Conservation (phyloP, 2,113 vertebrate species). For the Rhea pennata region DNA sequence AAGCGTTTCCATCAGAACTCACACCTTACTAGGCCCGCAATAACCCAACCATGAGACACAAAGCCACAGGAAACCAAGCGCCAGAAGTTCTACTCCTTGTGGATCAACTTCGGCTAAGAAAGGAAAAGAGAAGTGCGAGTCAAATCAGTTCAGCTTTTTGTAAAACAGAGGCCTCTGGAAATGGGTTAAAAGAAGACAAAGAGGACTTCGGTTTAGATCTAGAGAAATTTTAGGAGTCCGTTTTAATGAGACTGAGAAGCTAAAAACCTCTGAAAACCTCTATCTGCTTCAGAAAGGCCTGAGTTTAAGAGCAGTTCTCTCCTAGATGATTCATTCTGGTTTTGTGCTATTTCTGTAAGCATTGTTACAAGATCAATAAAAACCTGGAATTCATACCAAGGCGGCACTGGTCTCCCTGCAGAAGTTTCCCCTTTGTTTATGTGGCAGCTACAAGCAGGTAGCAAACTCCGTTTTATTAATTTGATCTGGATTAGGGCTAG, state of each 20-base stretch:
- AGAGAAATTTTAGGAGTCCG: not conserved
- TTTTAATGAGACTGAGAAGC: not conserved
- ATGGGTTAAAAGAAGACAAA: not conserved
- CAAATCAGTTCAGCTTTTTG: not conserved
- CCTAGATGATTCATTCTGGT: not conserved
- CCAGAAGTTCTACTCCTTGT: accelerated
- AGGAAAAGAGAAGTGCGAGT: too few relatives aligned
- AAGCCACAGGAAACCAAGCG: not conserved
- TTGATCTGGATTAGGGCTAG: not conserved
- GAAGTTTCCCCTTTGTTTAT: not conserved
- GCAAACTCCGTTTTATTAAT: not conserved
- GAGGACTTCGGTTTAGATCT: not conserved
- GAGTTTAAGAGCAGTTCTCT: not conserved
- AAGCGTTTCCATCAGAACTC: not conserved
- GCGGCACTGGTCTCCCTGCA: not conserved
- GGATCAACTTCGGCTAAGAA: accelerated
- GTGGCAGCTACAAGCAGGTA: not conserved
- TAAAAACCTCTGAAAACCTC: not conserved
- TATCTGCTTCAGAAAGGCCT: not conserved
- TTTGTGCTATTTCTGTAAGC: not conserved
- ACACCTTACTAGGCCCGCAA: not conserved
- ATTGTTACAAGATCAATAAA: not conserved
- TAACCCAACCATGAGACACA: not conserved
- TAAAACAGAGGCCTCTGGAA: not conserved
- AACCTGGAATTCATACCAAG: not conserved